These are phyloP conservation scores for Conomelus anceps DNA, from an alignment of 2,888 invertebrate genomes.

Conservation along the genomic window DNA sequence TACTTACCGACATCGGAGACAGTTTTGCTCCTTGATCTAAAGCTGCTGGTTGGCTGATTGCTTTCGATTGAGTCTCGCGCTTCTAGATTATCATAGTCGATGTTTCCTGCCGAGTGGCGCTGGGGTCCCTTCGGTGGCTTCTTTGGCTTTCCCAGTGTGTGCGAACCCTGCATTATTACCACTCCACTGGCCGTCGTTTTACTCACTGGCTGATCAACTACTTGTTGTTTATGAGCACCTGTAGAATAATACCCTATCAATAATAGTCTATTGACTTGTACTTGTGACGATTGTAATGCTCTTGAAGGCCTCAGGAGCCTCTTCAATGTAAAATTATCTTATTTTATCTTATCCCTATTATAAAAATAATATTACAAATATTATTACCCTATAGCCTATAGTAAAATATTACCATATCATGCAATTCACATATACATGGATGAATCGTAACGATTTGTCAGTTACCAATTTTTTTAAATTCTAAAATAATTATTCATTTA, in stretches of 20 bases:
- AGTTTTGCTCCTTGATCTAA: slow-evolving; percentile 85
- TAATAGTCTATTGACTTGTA: neutral
- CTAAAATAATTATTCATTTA: too few relatives aligned
- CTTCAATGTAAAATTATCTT: too few relatives aligned
- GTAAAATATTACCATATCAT: too few relatives aligned
- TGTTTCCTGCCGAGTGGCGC: slow-evolving; percentile 74
- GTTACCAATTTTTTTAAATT: too few relatives aligned
- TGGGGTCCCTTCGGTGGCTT: slow-evolving; percentile 63
- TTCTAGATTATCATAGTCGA: slow-evolving; percentile 60
- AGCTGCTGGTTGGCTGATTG: slow-evolving; percentile 47
- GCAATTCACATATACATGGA: too few relatives aligned
- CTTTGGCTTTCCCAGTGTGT: slow-evolving; percentile 76
- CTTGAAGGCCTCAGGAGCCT: too few relatives aligned
- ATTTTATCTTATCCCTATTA: too few relatives aligned
- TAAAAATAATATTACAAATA: neutral
- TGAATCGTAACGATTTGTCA: too few relatives aligned
- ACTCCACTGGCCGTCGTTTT: slow-evolving; percentile 32
- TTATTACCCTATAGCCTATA: too few relatives aligned
- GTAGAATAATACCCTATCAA: neutral
- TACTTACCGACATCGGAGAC: slow-evolving; percentile 70
- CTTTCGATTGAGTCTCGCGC: slow-evolving; percentile 35
- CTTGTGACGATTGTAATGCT: too few relatives aligned
- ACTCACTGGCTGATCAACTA: slow-evolving; percentile 18
- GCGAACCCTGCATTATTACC: slow-evolving; percentile 62
- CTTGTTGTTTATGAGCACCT: slow-evolving; percentile 21